Evolutionary conservation across 2,888 invertebrate species (phyloP).

Genomic region (Diloba caeruleocephala): DNA sequence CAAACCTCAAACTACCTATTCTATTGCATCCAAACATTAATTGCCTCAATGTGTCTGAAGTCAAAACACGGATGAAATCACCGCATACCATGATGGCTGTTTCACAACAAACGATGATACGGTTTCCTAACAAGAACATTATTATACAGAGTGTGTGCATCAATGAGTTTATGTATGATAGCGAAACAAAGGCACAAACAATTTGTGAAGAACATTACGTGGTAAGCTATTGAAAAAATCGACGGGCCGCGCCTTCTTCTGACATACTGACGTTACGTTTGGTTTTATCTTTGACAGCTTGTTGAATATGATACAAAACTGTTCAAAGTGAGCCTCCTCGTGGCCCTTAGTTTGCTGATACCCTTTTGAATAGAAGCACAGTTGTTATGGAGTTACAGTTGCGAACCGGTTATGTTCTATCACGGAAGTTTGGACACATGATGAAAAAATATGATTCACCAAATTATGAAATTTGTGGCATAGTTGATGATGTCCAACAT

Average conservation of each 20-base stretch:
- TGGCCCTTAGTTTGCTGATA: too few relatives aligned
- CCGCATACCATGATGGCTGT: constrained; percentile 31
- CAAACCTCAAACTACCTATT: too few relatives aligned
- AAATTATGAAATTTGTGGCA: too few relatives aligned
- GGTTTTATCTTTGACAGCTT: too few relatives aligned
- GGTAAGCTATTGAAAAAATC: constrained; percentile 68
- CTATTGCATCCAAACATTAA: constrained; percentile 26
- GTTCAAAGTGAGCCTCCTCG: too few relatives aligned
- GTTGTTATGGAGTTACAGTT: too few relatives aligned
- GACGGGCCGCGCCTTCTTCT: constrained; percentile 40
- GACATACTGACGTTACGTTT: constrained; percentile 45
- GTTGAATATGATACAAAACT: too few relatives aligned
- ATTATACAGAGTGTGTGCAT: constrained; percentile 66
- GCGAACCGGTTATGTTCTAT: too few relatives aligned
- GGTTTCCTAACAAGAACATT: constrained; percentile 82
- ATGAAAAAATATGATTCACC: too few relatives aligned
- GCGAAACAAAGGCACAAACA: constrained; percentile 81
- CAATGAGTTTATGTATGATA: constrained; percentile 72
- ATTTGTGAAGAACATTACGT: constrained; percentile 76
- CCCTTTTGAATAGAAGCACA: too few relatives aligned
- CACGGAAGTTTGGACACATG: too few relatives aligned
- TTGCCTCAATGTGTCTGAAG: constrained; percentile 25
- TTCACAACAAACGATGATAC: constrained; percentile 79
- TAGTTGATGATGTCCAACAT: too few relatives aligned
- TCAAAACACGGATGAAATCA: constrained; percentile 39